Base-by-base conservation (phyloP, 2,888 invertebrate species). In the Epinotia nisella region DNA sequence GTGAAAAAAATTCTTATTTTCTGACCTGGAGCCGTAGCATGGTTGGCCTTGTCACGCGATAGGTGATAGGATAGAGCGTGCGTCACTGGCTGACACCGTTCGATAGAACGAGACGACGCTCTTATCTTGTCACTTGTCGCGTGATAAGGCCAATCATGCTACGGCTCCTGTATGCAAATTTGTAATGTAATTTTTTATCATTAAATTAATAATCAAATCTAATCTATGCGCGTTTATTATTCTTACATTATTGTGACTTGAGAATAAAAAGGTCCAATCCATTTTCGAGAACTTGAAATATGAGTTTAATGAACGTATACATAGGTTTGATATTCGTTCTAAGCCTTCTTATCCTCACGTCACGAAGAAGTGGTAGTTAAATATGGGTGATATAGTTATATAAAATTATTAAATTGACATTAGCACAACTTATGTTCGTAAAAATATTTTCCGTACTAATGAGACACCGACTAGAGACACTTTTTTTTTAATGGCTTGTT, bases 341-440 rank as follows among this genome's bases (percentile, higher is more conserved):
- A 19, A 21, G 19, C 5, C 55, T n/a, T 41, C 55, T 56, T 56
- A n/a, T 41, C 55, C 55, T 56, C 55, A 15, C 35, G 41, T 17
- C 66, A 66, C 35, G 55, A n/a, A 66, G 55, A n/a, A 66, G 66
- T 61, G 21, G 24, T 72, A 55, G n/a, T 51, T 29, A 55, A 29
- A 56, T 62, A 73, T 53, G 19, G 64, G 64, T 73, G 73, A 64
- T 69, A 69, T 64, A 56, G 68, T 68, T 55, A 73, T 74, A 75
- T 78, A 81, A 82, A 82, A 78, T 81, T 83, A 83, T 84, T 75
- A 82, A 87, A 88, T 87, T 87, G 86, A 87, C 87, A 78, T 82
- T 81, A 78, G 83, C 87, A 88, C 86, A 88, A 88, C 87, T 80
- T 83, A 81, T 82, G 80, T 81, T 83, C 77, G 71, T 79, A 75